phyloP scores from a whole-genome alignment of 2,888 invertebrate species.

The Plutella xylostella region DNA sequence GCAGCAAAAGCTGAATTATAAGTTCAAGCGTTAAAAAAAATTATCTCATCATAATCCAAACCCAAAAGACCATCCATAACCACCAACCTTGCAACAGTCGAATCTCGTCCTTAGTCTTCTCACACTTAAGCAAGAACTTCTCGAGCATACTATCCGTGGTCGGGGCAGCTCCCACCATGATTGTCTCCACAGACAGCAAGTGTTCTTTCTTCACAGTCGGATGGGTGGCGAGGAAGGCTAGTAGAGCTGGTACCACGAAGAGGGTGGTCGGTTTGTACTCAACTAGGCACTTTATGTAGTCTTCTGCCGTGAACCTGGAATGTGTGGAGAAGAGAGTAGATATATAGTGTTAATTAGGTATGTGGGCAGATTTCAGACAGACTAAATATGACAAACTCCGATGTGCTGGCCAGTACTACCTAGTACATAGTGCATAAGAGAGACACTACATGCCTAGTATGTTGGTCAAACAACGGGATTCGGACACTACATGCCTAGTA shows the following conservation, averaged over 20 bases:
- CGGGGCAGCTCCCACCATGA: constrained; percentile 82
- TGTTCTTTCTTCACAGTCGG: constrained; percentile 76
- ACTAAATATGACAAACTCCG: too few relatives aligned
- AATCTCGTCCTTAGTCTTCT: constrained; percentile 58
- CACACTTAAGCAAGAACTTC: constrained; percentile 72
- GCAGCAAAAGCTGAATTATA: background rate
- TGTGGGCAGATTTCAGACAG: too few relatives aligned
- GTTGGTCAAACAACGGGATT: too few relatives aligned
- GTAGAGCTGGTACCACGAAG: constrained; percentile 82
- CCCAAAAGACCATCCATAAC: too few relatives aligned
- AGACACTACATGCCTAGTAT: too few relatives aligned
- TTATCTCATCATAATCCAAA: too few relatives aligned
- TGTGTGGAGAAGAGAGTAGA: background rate
- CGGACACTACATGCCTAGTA: too few relatives aligned
- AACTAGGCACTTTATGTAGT: constrained; percentile 74
- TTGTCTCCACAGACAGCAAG: constrained; percentile 70
- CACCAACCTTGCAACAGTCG: constrained; percentile 53
- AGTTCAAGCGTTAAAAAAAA: too few relatives aligned
- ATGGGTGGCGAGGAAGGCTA: constrained; percentile 80
- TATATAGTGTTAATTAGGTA: too few relatives aligned
- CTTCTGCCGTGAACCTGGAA: constrained; percentile 76
- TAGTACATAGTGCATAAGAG: too few relatives aligned
- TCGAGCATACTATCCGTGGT: constrained; percentile 73
- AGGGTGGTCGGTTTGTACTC: constrained; percentile 72
- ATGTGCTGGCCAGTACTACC: too few relatives aligned